Evolutionary conservation across 2,113 vertebrate genomes (phyloP).

Genomic region (Eleginops maclovinus): DNA sequence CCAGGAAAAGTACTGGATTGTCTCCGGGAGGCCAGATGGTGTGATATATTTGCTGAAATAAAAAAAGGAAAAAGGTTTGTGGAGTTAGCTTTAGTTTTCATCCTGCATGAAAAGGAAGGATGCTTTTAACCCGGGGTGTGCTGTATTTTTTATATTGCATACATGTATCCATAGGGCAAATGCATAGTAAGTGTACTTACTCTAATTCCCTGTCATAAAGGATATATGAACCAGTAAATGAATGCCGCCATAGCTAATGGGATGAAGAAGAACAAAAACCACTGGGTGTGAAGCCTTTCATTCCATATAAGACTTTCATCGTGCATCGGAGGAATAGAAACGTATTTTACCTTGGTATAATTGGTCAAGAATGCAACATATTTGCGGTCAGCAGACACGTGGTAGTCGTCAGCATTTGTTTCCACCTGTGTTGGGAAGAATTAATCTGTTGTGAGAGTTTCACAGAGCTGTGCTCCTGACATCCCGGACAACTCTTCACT

Average conservation of each 20-base stretch:
- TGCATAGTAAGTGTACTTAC: conserved; percentile 75
- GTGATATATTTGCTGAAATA: conserved; percentile 85
- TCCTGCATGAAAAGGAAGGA: background rate
- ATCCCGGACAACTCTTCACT: background rate
- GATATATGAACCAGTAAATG: conserved; percentile 90
- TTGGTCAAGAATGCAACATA: conserved; percentile 93
- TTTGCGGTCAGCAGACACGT: conserved; percentile 88
- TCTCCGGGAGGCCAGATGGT: conserved; percentile 84
- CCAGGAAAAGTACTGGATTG: conserved; percentile 92
- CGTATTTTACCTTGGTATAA: conserved; percentile 87
- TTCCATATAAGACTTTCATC: background rate
- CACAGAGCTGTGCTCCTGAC: background rate
- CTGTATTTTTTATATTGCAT: background rate
- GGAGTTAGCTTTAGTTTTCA: no score
- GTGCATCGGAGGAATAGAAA: background rate
- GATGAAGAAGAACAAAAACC: conserved; percentile 24
- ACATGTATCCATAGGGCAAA: background rate
- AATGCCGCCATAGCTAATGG: conserved; percentile 92
- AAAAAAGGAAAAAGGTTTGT: background rate
- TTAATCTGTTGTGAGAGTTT: background rate
- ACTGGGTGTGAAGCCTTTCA: background rate
- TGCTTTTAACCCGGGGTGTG: background rate
- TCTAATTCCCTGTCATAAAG: conserved; percentile 84
- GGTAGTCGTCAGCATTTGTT: conserved; percentile 87
- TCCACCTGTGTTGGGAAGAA: conserved; percentile 76